phyloP scores from a whole-genome alignment of 2,888 invertebrate species.

The Andrena bicolor region DNA sequence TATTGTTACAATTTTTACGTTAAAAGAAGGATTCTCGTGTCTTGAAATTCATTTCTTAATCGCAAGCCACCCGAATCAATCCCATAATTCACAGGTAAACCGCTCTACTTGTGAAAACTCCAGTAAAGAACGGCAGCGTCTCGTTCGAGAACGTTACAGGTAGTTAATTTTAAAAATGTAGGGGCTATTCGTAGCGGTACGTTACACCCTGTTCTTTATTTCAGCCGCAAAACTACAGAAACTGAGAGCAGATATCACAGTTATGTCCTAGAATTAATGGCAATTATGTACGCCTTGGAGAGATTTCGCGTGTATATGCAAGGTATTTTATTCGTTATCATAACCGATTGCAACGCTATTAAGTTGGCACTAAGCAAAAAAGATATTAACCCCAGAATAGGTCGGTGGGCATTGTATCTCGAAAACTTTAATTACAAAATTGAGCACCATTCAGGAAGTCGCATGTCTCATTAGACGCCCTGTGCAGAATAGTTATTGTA shows the following conservation, averaged over 20 bases:
- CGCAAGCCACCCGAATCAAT: too few species aligned
- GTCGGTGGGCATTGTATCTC: not conserved
- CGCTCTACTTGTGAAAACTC: too few species aligned
- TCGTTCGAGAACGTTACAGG: too few species aligned
- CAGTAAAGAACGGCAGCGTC: too few species aligned
- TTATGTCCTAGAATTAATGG: not conserved
- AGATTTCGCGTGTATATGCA: not conserved
- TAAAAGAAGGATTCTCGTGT: too few species aligned
- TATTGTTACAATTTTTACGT: too few species aligned
- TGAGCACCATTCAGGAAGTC: not conserved
- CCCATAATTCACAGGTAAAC: too few species aligned
- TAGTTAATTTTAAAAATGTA: too few species aligned
- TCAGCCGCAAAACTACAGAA: not conserved
- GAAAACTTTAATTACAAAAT: constrained; percentile 2
- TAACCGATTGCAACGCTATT: not conserved
- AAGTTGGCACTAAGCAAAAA: not conserved
- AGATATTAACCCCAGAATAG: not conserved
- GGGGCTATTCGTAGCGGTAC: too few species aligned
- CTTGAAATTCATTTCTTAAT: too few species aligned
- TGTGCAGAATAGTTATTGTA: not conserved
- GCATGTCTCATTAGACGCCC: not conserved
- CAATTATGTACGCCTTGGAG: too few species aligned
- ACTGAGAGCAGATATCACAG: not conserved
- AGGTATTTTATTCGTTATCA: not conserved
- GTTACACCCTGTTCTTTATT: not conserved